Conservation (phyloP, 2,888 invertebrate genomes). For the Anoncus sp. region DNA sequence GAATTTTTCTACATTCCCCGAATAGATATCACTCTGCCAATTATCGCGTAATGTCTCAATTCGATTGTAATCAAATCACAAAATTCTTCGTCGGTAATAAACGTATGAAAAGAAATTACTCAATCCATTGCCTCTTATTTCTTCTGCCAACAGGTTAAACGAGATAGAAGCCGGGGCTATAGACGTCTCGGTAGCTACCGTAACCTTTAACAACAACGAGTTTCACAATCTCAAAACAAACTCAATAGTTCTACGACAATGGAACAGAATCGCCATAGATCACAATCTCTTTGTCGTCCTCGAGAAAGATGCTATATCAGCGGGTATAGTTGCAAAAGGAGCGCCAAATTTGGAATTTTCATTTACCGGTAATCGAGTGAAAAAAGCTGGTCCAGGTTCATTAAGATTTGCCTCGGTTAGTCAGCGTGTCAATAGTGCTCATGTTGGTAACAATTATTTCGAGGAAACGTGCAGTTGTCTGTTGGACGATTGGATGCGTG, state of each 20-base stretch:
- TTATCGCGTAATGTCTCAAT: too few relatives aligned
- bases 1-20: too few relatives aligned
- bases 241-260: constrained; percentile 88
- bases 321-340: constrained; percentile 81
- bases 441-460: constrained; percentile 87
- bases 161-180: constrained; percentile 87
- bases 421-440: constrained; percentile 82
- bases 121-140: background rate
- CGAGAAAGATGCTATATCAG: constrained; percentile 85
- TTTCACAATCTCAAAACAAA: constrained; percentile 85
- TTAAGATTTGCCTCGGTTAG: constrained; percentile 86
- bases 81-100: too few relatives aligned
- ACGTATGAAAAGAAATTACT: background rate
- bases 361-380: constrained; percentile 86
- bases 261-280: constrained; percentile 87
- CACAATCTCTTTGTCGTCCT: constrained; percentile 87
- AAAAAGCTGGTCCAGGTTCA: constrained; percentile 84
- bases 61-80: too few relatives aligned
- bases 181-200: constrained; percentile 86
- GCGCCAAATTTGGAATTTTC: constrained; percentile 81
- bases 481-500: constrained; percentile 85
- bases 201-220: constrained; percentile 86
- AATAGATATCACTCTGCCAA: too few relatives aligned
- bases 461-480: constrained; percentile 87
- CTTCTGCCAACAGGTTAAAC: constrained; percentile 84